Conservation (phyloP, 2,888 invertebrate genomes). For the Drosophila birchii region DNA sequence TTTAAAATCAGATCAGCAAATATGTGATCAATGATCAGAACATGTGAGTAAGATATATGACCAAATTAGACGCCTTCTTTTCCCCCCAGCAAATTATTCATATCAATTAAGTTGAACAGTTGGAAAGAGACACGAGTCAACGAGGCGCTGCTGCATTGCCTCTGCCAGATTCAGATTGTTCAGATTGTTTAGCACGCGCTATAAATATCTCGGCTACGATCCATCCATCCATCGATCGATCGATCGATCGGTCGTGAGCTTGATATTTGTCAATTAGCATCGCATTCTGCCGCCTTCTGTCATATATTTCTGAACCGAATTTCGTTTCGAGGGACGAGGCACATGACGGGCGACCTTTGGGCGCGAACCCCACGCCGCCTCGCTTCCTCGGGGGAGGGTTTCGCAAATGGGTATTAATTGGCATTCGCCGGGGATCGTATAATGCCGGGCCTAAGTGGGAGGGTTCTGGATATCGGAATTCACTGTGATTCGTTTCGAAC, state of each 20-base stretch:
- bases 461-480: constrained; percentile 2
- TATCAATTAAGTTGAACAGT: constrained; percentile 27
- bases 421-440: constrained; percentile 35
- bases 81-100: constrained; percentile 17
- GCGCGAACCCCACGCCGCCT: constrained; percentile 12
- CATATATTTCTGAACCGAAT: constrained; percentile 29
- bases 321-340: constrained; percentile 37
- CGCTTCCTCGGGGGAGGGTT: constrained; percentile 12
- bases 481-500: constrained; percentile 10
- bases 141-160: constrained; percentile 38
- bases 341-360: constrained; percentile 43
- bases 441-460: constrained; percentile 19
- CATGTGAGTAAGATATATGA: background rate
- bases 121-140: constrained; percentile 24
- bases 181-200: constrained; percentile 44
- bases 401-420: constrained; percentile 39
- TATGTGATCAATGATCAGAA: background rate
- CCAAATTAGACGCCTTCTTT: constrained; percentile 10
- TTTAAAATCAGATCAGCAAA: constrained; percentile 7
- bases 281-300: constrained; percentile 17
- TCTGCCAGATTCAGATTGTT: constrained; percentile 43
- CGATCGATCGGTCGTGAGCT: constrained; percentile 39
- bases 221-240: constrained; percentile 1
- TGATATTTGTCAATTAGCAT: constrained; percentile 42
- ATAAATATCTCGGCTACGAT: constrained; percentile 31